Evolutionary conservation across 2,888 invertebrate species (phyloP), one percentile per base, ranked within the genome.

Genomic region (Rhagonycha fulva): DNA sequence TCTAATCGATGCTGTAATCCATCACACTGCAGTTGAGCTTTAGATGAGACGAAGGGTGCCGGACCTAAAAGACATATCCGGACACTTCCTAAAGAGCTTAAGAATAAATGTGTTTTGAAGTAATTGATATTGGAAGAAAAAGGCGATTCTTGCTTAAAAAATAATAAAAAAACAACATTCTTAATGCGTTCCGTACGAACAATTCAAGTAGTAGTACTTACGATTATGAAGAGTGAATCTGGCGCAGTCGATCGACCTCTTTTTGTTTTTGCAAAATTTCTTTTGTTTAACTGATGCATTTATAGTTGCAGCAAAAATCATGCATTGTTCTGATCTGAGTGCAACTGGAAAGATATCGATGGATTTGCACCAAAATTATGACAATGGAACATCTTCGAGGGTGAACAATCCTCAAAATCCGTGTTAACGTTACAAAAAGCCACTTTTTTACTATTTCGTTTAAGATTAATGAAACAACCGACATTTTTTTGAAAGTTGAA

Each of bases 1-100:
- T 86, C 86, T 88, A 88, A 88, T 88, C 87, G 87, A 88, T 87
- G 85, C 83, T 83, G 86, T 87, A 88, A 88, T 88, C 88, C 87
- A 88, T 88, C 87, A 88, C 86, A 84, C 28, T 66, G 67, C 70
- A 72, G 74, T 77, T 77, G 32, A 67, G 74, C 74, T 76, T 47
- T 81, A 81, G 79, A 79, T 79, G 79, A 75, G 76, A 75, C 63
- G 73, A 76, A 75, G 76, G 70, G 74, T 78, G 76, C 72, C 71
- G 72, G 71, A 63, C 61, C 72, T 70, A 68, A 75, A 77, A 73
- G 77, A 77, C 72, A 77, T 75, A 71, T 72, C 71, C 69, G 74
- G 76, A 74, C 69, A 76, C 62, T 61, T 62, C 70, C 62, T 47
- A 47, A 47, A 47, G 47, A 47, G 66, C 68, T 74, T 47, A 71